Evolutionary conservation across 1,140 invertebrate species (phyloP), one percentile per base, ranked within the genome.

Genomic region (Zophobas atratus): DNA sequence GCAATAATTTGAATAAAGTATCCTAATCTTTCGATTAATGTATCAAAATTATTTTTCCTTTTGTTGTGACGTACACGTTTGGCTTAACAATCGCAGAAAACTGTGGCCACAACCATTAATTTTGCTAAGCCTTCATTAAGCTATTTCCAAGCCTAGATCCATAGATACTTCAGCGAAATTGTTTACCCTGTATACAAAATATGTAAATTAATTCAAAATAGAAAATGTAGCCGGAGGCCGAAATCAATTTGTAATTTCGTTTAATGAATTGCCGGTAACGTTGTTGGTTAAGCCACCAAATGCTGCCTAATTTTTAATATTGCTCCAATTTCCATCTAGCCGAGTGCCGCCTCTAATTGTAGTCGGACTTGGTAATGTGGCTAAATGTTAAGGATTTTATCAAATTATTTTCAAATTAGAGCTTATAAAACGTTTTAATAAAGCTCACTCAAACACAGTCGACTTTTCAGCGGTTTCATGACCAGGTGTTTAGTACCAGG

Each of bases 221-320:
- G 56, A 60, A 60, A 60, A 6, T 39, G 0, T 60, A 35, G 56
- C 56, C 56, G 0, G 34, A 39, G 56, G 56, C n/a, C 8, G 56
- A 60, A 60, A 60, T 60, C 35, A 60, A 60, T 60, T 60, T 35
- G 56, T 60, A 60, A 60, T 60, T 60, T 60, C 8, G 35, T 60
- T 60, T 60, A 60, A 60, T 39, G 56, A 60, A 60, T 60, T 35
- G 36, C 3, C 56, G 32, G 56, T 60, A 60, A 60, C 56, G 56
- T 39, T 60, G 56, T 60, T 60, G 35, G 35, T 60, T 60, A 60
- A 60, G 56, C 56, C 56, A 57, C 56, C 56, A 60, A 60, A 60
- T 60, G 56, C 35, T 20, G 35, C 36, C 56, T 39, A 60, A 60
- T 60, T 60, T 57, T 60, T 60, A 60, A 60, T 60, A 60, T 33